Conservation (phyloP, 2,888 invertebrate genomes). For the Augochlorella aurata region DNA sequence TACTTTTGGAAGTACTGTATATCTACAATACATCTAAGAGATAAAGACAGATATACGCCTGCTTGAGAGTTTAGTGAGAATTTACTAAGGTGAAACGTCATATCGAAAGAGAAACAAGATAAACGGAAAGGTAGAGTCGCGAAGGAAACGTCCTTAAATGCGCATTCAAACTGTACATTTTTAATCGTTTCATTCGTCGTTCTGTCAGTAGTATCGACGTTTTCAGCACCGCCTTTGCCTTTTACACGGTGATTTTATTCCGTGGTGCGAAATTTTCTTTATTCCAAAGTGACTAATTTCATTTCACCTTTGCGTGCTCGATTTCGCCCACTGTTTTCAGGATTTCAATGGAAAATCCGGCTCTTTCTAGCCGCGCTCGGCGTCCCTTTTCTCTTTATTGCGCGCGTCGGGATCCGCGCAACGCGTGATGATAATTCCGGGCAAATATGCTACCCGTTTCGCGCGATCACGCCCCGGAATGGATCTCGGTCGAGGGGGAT, state of each 20-base stretch:
- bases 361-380: not conserved
- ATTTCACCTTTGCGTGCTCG: conserved; percentile 21
- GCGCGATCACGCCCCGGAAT: not conserved
- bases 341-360: conserved; percentile 30
- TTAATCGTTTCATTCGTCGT: not conserved
- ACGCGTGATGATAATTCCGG: conserved; percentile 12
- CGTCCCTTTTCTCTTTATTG: not conserved
- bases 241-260: conserved; percentile 16
- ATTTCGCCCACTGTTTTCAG: conserved; percentile 30
- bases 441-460: conserved; percentile 18
- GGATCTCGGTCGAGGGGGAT: not conserved
- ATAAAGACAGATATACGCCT: too few relatives aligned
- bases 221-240: not conserved
- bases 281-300: conserved; percentile 10
- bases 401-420: not conserved
- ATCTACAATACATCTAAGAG: too few relatives aligned
- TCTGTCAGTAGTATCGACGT: not conserved
- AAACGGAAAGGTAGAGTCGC: not conserved
- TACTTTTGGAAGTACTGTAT: too few relatives aligned
- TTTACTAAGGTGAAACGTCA: too few relatives aligned
- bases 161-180: too few relatives aligned
- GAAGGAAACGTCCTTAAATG: not conserved
- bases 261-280: conserved; percentile 28
- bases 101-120: not conserved
- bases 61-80: too few relatives aligned